phyloP scores from a whole-genome alignment of 2,888 invertebrate species.

The Gryllus longicercus region DNA sequence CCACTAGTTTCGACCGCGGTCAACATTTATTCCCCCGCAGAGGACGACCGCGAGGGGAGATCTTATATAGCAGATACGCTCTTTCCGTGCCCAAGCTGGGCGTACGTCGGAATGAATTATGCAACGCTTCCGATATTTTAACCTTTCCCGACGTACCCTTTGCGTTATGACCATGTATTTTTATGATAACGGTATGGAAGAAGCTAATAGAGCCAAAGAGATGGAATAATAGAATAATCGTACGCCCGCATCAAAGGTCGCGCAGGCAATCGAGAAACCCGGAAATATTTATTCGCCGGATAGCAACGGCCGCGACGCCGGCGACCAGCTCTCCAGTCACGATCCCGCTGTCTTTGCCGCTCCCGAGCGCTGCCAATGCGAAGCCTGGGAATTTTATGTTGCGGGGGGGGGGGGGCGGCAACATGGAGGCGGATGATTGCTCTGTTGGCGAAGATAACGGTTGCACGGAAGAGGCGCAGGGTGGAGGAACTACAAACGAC shows the following conservation, averaged over 20 bases:
- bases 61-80: neutral
- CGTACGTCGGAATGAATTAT: neutral
- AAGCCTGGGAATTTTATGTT: too few relatives aligned
- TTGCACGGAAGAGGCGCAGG: too few relatives aligned
- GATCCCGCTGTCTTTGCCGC: neutral
- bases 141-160: neutral
- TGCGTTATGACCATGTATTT: conserved; percentile 17
- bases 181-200: conserved; percentile 17
- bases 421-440: too few relatives aligned
- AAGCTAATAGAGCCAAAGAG: conserved; percentile 7
- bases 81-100: neutral
- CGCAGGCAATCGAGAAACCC: neutral
- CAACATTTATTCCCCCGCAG: too few relatives aligned
- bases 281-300: neutral
- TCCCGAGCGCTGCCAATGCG: too few relatives aligned
- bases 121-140: conserved; percentile 17
- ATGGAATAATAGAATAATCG: conserved; percentile 17
- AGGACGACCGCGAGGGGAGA: too few relatives aligned
- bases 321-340: neutral
- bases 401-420: too few relatives aligned
- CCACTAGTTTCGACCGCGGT: too few relatives aligned
- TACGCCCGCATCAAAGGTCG: neutral
- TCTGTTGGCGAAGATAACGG: too few relatives aligned
- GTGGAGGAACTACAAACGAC: too few relatives aligned
- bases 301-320: neutral